Evolutionary conservation across 1,140 invertebrate species (phyloP).

Genomic region (Drosophila bipectinata): DNA sequence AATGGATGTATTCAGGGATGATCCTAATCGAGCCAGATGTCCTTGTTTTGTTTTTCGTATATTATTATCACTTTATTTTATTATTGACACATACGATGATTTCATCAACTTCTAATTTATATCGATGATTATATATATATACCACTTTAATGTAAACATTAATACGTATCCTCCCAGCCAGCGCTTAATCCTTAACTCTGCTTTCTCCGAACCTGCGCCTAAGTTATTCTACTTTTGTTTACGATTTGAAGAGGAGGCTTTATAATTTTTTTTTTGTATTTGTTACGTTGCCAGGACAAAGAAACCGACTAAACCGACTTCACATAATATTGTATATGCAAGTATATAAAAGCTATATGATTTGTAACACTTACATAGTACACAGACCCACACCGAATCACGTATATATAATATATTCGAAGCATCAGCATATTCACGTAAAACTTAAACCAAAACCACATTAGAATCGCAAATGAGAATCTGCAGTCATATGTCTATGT

Average conservation of each 20-base stretch:
- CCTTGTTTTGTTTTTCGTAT: slow-evolving; percentile 62
- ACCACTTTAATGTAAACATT: slow-evolving; percentile 33
- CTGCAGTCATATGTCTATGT: slow-evolving; percentile 35
- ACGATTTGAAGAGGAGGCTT: slow-evolving; percentile 70
- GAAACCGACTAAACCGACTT: slow-evolving; percentile 19
- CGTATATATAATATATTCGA: slow-evolving; percentile 42
- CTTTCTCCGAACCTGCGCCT: slow-evolving; percentile 17
- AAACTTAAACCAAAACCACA: slow-evolving; percentile 28
- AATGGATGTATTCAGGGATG: slow-evolving; percentile 52
- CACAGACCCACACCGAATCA: slow-evolving; percentile 42
- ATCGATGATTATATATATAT: slow-evolving; percentile 30
- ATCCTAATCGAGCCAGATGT: slow-evolving; percentile 42
- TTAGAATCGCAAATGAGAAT: slow-evolving; percentile 54
- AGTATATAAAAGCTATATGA: slow-evolving; percentile 42
- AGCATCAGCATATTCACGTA: slow-evolving; percentile 65
- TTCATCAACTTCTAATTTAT: slow-evolving; percentile 44
- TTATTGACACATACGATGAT: slow-evolving; percentile 42
- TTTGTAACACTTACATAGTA: slow-evolving; percentile 40
- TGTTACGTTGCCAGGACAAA: slow-evolving; percentile 63
- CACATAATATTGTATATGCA: slow-evolving; percentile 31
- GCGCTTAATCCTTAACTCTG: slow-evolving; percentile 17
- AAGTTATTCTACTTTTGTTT: slow-evolving; percentile 42
- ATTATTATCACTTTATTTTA: slow-evolving; percentile 31
- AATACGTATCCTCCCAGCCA: slow-evolving; percentile 14
- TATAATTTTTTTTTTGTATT: slow-evolving; percentile 47